phyloP scores from a whole-genome alignment of 2,888 invertebrate species.

The Heteromurus nitidus region DNA sequence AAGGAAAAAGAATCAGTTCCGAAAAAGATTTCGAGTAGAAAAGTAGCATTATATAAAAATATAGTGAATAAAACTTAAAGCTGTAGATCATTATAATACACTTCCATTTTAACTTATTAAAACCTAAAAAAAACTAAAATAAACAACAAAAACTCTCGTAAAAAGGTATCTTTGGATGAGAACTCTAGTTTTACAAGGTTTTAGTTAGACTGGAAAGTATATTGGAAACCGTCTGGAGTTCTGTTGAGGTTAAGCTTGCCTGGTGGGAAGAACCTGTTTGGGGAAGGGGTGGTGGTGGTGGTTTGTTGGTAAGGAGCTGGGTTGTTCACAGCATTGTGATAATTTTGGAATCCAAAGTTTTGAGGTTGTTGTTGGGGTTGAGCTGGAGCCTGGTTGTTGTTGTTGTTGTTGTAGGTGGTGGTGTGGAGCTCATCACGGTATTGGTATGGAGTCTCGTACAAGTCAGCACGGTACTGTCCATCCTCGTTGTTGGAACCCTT shows the following conservation, averaged over 20 bases:
- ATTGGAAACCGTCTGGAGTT: slow-evolving; percentile 91
- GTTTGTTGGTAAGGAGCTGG: slow-evolving; percentile 75
- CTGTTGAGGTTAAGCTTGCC: slow-evolving; percentile 90
- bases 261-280: slow-evolving; percentile 87
- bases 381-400: slow-evolving; percentile 46
- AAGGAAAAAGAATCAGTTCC: slow-evolving; percentile 21
- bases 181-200: slow-evolving; percentile 50
- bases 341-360: slow-evolving; percentile 75
- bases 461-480: slow-evolving; percentile 63
- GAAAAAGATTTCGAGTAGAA: too few relatives aligned
- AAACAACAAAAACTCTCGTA: slow-evolving; percentile 53
- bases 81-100: slow-evolving; percentile 45
- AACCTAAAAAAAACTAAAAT: slow-evolving; percentile 41
- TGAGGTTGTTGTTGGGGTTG: slow-evolving; percentile 74
- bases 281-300: slow-evolving; percentile 82
- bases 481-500: slow-evolving; percentile 59
- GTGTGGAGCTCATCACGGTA: slow-evolving; percentile 77
- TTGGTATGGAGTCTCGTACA: slow-evolving; percentile 64
- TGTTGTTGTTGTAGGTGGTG: slow-evolving; percentile 75
- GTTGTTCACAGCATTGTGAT: slow-evolving; percentile 68
- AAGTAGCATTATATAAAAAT: slow-evolving; percentile 27
- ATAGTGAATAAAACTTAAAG: not conserved
- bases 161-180: slow-evolving; percentile 44
- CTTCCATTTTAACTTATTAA: slow-evolving; percentile 59
- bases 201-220: slow-evolving; percentile 80